Evolutionary conservation across 2,888 invertebrate genomes (phyloP), one percentile per base, ranked within the genome.

Genomic region (Antheraea assamensis): DNA sequence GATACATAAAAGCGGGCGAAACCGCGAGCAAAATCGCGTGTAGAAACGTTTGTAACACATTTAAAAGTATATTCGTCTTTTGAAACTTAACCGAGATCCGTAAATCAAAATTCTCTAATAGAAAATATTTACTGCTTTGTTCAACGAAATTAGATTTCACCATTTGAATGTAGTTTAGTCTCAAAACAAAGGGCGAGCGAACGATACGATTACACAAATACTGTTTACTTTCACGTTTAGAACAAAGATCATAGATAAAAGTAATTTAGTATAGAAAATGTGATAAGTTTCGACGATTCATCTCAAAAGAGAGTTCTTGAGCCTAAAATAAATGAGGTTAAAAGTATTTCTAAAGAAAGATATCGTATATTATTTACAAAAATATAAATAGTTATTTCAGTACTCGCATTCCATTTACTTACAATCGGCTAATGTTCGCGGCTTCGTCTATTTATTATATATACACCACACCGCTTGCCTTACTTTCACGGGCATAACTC

Each of bases 71-170:
- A 42, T 13, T 42, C 10, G 1, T 58, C 10, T 24, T 58, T 58
- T 24, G n/a, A 24, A 58, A 58, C 24, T 13, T 42, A 47, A 47
- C 3, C 0, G 24, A 70, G 30, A 64, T 64, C 17, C 17, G 4
- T 17, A 64, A 30, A 3, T 64, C 61, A 24, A 61, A 71, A 15
- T 42, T 13, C 24, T 24, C 42, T 27, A 73, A 73, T 73, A 58
- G 71, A 73, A 71, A 27, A 17, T 42, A 66, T 73, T 71, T 71
- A 27, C 47, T 70, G 24, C n/a, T n/a, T 42, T 64, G 61, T 64
- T 30, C 61, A 30, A 64, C 30, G 61, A 64, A 64, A 64, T 64
- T 64, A 64, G 61, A 64, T 64, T 64, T 64, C 27, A 30, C 30
- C 61, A 64, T 64, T 64, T 64, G 27, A 30, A 27, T 64, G 61